phyloP scores from a whole-genome alignment of 2,113 vertebrate genomes.

The Paradoxurus hermaphroditus region DNA sequence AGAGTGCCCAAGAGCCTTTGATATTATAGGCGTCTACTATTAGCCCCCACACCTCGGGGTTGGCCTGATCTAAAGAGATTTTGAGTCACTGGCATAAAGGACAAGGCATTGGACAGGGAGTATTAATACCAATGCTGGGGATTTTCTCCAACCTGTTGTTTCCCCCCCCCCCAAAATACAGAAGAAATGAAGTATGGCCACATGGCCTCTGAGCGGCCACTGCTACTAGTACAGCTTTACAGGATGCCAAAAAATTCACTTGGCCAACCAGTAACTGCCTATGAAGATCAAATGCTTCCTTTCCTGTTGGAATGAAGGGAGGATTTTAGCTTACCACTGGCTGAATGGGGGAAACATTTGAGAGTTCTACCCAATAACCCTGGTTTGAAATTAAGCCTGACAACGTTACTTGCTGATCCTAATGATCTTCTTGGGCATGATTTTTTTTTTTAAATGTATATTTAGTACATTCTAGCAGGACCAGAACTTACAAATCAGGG shows the following conservation, averaged over 20 bases:
- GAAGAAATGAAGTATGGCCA: background rate
- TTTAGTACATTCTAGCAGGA: background rate
- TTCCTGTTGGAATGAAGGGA: background rate
- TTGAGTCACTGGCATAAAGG: background rate
- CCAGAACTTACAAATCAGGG: background rate
- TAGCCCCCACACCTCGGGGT: background rate
- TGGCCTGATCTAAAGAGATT: background rate
- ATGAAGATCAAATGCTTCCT: background rate
- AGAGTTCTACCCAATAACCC: background rate
- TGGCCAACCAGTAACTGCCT: background rate
- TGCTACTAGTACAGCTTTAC: background rate
- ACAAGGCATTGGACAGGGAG: background rate
- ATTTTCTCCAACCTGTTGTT: background rate
- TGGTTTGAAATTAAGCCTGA: background rate
- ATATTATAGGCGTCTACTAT: background rate
- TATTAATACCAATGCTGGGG: background rate
- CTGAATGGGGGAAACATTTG: background rate
- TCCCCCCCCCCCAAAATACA: background rate
- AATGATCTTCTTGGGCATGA: background rate
- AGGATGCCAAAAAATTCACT: background rate
- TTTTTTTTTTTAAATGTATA: background rate
- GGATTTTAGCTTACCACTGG: background rate
- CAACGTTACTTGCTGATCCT: background rate
- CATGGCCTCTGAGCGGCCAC: background rate
- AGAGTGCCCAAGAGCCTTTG: background rate